A percentile compares a stretch with the other conserved stretches of the same genome.
Evolutionary conservation across 2,113 vertebrate genomes (phyloP).

Genomic region (Nyctereutes procyonoides): DNA sequence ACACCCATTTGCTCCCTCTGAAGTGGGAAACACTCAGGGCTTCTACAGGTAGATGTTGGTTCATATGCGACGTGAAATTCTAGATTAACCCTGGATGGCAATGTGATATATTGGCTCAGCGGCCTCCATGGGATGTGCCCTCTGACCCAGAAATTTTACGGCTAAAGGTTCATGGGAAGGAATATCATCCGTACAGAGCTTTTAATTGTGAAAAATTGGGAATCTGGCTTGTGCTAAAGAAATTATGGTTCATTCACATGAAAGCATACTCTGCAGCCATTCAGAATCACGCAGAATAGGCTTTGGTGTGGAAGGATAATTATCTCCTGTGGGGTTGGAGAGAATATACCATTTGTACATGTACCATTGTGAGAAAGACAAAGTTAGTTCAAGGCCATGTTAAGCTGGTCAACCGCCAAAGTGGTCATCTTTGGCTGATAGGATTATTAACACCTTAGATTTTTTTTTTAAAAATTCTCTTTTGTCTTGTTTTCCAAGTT

Average conservation of each 20-base stretch:
- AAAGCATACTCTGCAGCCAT: background rate
- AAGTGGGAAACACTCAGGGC: background rate
- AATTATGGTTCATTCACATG: background rate
- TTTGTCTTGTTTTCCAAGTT: slow-evolving; percentile 3
- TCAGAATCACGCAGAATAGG: fast-evolving
- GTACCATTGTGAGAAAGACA: background rate
- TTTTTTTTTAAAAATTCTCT: background rate
- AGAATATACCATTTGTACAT: too few relatives aligned
- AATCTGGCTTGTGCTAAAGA: background rate
- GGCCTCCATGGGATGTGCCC: fast-evolving
- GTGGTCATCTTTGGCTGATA: background rate
- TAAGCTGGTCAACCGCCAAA: background rate
- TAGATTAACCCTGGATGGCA: too few relatives aligned
- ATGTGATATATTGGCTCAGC: background rate
- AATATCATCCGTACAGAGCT: background rate
- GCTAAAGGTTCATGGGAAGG: background rate
- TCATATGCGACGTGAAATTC: background rate
- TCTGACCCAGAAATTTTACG: background rate
- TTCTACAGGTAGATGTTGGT: background rate
- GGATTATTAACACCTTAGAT: background rate
- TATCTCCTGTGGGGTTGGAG: background rate
- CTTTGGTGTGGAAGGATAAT: fast-evolving
- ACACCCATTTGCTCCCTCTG: background rate
- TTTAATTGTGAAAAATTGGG: background rate
- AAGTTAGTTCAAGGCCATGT: fast-evolving